phyloP scores from a whole-genome alignment of 2,797 vertebrate genomes.

The Staurois parvus region DNA sequence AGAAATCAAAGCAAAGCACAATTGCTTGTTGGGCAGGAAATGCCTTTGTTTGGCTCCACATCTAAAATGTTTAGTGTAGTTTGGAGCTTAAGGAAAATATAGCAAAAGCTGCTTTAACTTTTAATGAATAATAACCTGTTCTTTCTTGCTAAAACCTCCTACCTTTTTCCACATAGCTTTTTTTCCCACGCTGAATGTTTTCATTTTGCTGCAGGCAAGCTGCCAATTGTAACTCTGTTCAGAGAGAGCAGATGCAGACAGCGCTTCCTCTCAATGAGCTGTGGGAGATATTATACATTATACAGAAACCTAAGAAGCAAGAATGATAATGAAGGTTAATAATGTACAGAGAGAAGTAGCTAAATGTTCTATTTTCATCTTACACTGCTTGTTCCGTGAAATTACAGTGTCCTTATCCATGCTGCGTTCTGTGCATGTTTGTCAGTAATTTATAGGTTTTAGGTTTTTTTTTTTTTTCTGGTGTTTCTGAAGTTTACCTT shows the following conservation, averaged over 20 bases:
- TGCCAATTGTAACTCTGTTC: conserved; percentile 57
- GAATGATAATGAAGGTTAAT: conserved; percentile 63
- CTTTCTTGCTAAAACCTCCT: conserved; percentile 58
- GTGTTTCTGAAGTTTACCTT: conserved; percentile 30
- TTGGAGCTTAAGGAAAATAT: conserved; percentile 48
- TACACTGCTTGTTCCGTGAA: conserved; percentile 11
- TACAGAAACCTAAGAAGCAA: conserved; percentile 61
- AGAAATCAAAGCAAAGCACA: conserved; percentile 33
- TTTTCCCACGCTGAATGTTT: conserved; percentile 64
- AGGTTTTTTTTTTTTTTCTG: background rate
- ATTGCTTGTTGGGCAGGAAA: background rate
- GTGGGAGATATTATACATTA: conserved; percentile 60
- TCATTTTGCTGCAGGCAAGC: conserved; percentile 62
- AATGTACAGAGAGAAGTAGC: conserved; percentile 50
- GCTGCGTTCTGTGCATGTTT: conserved; percentile 23
- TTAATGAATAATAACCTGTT: conserved; percentile 61
- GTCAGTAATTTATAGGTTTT: conserved; percentile 20
- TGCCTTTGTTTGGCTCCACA: conserved; percentile 44
- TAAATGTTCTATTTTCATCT: conserved; percentile 56
- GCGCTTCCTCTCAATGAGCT: conserved; percentile 60
- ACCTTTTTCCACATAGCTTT: conserved; percentile 51
- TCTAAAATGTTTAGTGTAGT: conserved; percentile 38
- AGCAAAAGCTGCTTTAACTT: conserved; percentile 47
- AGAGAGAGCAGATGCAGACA: conserved; percentile 61
- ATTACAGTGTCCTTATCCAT: conserved; percentile 1